A percentile compares a stretch with the other conserved stretches of the same genome.
Evolutionary conservation across 92 coral and sea anemone genomes (phyloP).

Genomic region (Plumapathes pennacea): DNA sequence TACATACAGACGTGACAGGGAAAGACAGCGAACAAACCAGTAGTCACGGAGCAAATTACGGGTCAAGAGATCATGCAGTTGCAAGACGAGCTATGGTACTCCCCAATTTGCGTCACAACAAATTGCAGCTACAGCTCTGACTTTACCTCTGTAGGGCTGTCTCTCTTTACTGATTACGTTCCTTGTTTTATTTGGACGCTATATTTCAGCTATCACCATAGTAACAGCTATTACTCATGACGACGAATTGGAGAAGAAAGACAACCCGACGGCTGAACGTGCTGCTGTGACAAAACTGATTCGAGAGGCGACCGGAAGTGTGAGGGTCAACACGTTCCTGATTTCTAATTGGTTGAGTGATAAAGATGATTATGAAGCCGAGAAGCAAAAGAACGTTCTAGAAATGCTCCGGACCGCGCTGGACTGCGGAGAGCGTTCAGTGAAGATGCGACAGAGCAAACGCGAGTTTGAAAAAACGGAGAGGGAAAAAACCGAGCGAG

Average conservation of each 20-base stretch:
- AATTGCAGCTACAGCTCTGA: no score
- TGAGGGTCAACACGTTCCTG: constrained; percentile 31
- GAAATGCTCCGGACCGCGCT: constrained; percentile 61
- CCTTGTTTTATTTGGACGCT: not conserved
- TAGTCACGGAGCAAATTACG: no score
- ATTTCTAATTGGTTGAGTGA: constrained; percentile 63
- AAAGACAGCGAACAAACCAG: no score
- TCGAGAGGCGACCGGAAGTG: constrained; percentile 64
- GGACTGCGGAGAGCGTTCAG: constrained; percentile 68
- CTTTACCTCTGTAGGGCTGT: not conserved
- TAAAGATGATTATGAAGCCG: constrained; percentile 34
- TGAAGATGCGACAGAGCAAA: constrained; percentile 53
- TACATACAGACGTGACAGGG: no score
- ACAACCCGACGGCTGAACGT: not conserved
- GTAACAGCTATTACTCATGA: constrained; percentile 63
- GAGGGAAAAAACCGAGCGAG: not conserved
- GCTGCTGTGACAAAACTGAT: constrained; percentile 37
- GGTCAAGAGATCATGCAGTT: no score
- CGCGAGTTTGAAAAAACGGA: constrained; percentile 11
- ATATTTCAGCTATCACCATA: constrained; percentile 56
- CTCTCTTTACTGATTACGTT: not conserved
- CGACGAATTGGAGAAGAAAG: constrained; percentile 19
- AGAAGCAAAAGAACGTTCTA: constrained; percentile 24
- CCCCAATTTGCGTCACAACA: no score
- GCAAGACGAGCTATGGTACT: no score